Conservation (phyloP, 2,113 vertebrate genomes). For the Hyaena hyaena region DNA sequence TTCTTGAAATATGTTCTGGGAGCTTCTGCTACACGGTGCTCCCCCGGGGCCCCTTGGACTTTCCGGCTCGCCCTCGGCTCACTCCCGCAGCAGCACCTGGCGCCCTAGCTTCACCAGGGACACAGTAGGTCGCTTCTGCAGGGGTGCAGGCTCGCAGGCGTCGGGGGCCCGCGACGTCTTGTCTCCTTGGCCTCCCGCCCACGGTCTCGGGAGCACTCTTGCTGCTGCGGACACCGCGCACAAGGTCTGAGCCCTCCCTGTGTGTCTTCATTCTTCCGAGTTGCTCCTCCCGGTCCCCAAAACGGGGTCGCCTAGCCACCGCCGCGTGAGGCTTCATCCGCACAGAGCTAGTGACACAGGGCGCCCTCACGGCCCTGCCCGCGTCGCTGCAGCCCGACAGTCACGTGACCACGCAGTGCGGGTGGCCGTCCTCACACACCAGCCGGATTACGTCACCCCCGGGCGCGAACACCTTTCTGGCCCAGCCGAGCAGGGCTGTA, state of each 20-base stretch:
- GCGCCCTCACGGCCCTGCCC: background rate
- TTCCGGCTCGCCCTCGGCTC: too few relatives aligned
- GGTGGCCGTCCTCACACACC: background rate
- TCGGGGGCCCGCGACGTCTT: background rate
- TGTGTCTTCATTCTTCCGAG: background rate
- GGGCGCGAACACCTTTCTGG: background rate
- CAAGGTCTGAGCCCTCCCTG: background rate
- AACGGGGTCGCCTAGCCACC: background rate
- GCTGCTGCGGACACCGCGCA: background rate
- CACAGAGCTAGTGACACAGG: background rate
- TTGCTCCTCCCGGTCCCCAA: background rate
- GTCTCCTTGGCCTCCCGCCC: too few relatives aligned
- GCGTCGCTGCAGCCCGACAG: accelerated
- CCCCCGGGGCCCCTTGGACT: background rate
- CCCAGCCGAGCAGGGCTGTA: too few relatives aligned
- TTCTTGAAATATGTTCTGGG: background rate
- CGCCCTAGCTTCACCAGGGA: background rate
- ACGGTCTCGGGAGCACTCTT: too few relatives aligned
- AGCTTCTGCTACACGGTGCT: too few relatives aligned
- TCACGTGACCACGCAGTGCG: background rate
- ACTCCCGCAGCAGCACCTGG: background rate
- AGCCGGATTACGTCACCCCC: background rate
- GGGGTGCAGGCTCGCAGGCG: too few relatives aligned
- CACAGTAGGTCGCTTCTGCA: too few relatives aligned
- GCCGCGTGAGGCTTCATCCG: too few relatives aligned